Evolutionary conservation across 2,888 invertebrate genomes (phyloP), one percentile per base, ranked within the genome.

Genomic region (Phengaris arion): DNA sequence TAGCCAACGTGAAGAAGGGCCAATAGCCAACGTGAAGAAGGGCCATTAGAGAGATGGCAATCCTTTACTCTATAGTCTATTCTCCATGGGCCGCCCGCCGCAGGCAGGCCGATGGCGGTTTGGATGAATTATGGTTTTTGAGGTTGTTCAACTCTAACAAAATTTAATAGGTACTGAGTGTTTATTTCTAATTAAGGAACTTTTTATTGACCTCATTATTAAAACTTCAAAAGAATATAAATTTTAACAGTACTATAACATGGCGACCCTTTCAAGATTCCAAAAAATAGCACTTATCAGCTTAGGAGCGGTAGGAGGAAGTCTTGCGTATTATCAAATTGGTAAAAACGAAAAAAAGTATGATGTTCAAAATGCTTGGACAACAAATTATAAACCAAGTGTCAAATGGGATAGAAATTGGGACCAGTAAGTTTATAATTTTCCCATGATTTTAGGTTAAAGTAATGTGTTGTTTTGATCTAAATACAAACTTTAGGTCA

Each of bases 341-440:
- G 91, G 90, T 78, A 89, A 87, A 83, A 82, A 90, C 80, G 86
- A 89, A 69, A 90, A 89, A 74, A 93, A 94, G 79, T 89, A 89
- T 74, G 86, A 84, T 72, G 96, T 94, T 0, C 87, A 94, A 64
- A 95, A 95, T 81, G 96, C 96, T 0, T 96, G 96, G 96, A 96
- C 96, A 0, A 95, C 95, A 7, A 95, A 95, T 87, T 94, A 93
- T 80, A 91, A 90, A 0, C 96, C 96, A 0, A 94, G 94, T 76
- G 93, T 96, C 0, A 95, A 95, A 84, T 98, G 98, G 98, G 96
- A 98, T 82, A 93, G 91, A 75, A 98, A 98, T 89, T 98, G 98
- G 98, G 98, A 98, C 87, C 96, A 95, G 96, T 96, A 94, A 94
- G 95, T 92, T 77, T n/a, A 13, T 54, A 35, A 45, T 6, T 76